Conservation (phyloP, 2,888 invertebrate species). For the Andricus quercusramuli region DNA sequence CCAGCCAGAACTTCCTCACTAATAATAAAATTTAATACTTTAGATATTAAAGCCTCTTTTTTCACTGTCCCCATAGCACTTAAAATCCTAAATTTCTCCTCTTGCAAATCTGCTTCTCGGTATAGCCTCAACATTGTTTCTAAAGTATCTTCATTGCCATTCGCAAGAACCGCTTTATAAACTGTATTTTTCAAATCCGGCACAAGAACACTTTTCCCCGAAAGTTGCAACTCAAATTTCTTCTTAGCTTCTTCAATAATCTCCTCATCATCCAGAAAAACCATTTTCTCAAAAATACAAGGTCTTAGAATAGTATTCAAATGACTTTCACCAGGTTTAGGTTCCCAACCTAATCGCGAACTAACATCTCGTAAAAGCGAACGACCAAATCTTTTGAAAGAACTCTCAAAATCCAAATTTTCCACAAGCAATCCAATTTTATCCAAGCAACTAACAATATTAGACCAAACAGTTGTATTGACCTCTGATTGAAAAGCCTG, state of each 20-base stretch:
- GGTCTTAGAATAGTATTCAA: constrained; percentile 84
- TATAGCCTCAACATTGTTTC: constrained; percentile 89
- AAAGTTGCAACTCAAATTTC: constrained; percentile 85
- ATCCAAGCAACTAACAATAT: constrained; percentile 87
- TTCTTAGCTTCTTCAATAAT: constrained; percentile 88
- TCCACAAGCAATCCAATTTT: constrained; percentile 88
- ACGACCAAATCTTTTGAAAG: constrained; percentile 87
- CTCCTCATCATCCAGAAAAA: constrained; percentile 87
- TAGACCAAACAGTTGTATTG: constrained; percentile 96
- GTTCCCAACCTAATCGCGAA: constrained; percentile 90
- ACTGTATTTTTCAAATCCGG: constrained; percentile 93
- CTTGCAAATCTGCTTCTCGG: constrained; percentile 91
- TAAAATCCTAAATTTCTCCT: constrained; percentile 95
- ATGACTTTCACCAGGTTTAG: constrained; percentile 89
- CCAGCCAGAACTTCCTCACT: constrained; percentile 95
- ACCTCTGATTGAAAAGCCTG: constrained; percentile 91
- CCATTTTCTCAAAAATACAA: constrained; percentile 90
- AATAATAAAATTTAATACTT: constrained; percentile 90
- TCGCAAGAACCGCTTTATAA: constrained; percentile 88
- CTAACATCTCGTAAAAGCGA: constrained; percentile 87
- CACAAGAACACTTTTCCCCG: constrained; percentile 82
- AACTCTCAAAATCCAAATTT: constrained; percentile 87
- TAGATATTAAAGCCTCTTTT: constrained; percentile 86
- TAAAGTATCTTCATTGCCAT: constrained; percentile 85
- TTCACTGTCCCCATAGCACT: constrained; percentile 90